phyloP scores from a whole-genome alignment of 2,113 vertebrate species.

The Pseudopodoces humilis region DNA sequence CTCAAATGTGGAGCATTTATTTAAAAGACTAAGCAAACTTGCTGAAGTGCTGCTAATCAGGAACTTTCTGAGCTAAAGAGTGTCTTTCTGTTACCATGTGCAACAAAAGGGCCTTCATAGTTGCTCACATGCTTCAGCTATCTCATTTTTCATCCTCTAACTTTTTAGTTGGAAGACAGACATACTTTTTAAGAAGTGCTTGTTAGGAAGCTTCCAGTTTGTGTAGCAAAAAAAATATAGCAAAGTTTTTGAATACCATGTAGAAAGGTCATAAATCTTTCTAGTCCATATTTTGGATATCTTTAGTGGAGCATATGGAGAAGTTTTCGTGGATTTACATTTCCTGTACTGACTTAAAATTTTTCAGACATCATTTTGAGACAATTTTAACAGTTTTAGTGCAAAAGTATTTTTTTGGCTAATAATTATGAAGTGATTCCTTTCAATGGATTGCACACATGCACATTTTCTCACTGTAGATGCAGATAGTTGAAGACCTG shows the following conservation, averaged over 20 bases:
- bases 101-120: not conserved
- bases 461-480: conserved; percentile 59
- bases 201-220: not conserved
- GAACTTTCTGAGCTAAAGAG: not conserved
- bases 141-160: not conserved
- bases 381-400: not conserved
- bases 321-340: not conserved
- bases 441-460: not conserved
- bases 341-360: not conserved
- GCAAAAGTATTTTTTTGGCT: fast-evolving
- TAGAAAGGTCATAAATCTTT: not conserved
- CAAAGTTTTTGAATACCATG: not conserved
- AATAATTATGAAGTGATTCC: not conserved
- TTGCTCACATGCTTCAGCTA: not conserved
- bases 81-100: not conserved
- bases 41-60: not conserved
- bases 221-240: not conserved
- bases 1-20: not conserved
- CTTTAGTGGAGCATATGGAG: not conserved
- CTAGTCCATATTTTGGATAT: not conserved
- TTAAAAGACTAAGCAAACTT: not conserved
- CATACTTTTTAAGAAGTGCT: not conserved
- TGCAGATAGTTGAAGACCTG: conserved; percentile 85
- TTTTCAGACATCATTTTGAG: not conserved
- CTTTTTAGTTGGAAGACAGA: not conserved